These are phyloP conservation scores for Arrhamphus sclerolepis DNA, from an alignment of 2,797 vertebrate genomes.

Conservation along the genomic window DNA sequence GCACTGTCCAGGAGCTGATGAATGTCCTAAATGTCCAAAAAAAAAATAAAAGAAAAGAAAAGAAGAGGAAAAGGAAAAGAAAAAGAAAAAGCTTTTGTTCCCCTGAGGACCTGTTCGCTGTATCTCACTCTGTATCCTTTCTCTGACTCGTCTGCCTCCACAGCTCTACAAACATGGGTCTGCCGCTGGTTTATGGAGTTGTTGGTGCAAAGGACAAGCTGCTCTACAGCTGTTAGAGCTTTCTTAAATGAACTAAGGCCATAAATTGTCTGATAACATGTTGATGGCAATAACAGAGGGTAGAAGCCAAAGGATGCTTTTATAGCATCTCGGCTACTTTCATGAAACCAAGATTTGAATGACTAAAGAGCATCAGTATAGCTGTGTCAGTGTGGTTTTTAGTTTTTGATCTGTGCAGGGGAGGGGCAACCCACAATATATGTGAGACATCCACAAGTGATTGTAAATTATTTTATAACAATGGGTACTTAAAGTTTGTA, in stretches of 20 bases:
- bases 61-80: too few species aligned
- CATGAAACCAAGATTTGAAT: background rate
- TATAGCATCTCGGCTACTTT: background rate
- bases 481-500: background rate
- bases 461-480: background rate
- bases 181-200: slow-evolving; percentile 44
- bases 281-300: background rate
- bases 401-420: too few species aligned
- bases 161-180: slow-evolving; percentile 22
- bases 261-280: slow-evolving; percentile 44
- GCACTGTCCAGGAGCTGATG: too few species aligned
- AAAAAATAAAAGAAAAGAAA: too few species aligned
- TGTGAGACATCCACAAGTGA: too few species aligned
- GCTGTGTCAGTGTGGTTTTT: too few species aligned
- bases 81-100: background rate
- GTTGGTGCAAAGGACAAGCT: slow-evolving; percentile 24
- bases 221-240: slow-evolving; percentile 8
- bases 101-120: slow-evolving; percentile 4
- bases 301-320: background rate
- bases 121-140: slow-evolving; percentile 3
- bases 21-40: background rate
- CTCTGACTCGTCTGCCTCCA: background rate
- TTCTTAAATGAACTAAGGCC: slow-evolving; percentile 25
- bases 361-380: background rate
- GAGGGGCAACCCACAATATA: too few species aligned